Percentiles rank a stretch among this genome's conserved stretches.
Evolutionary conservation across 2,113 vertebrate genomes (phyloP).

Genomic region (Onychostruthus taczanowskii): DNA sequence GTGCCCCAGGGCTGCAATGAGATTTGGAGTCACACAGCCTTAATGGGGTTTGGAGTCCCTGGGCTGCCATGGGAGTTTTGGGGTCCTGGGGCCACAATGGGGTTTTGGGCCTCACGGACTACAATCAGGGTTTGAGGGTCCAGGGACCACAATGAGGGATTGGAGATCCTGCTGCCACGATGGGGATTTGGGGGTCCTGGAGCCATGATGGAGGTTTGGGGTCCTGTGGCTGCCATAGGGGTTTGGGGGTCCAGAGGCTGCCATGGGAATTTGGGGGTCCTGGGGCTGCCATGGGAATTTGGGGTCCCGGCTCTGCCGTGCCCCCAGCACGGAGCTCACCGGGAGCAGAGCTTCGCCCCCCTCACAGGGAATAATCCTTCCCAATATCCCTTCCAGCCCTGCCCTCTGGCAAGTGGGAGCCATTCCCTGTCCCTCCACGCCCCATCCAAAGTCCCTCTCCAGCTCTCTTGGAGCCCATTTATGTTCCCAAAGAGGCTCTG

Average conservation of each 20-base stretch:
- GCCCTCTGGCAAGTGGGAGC: background rate
- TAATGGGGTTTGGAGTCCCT: no score
- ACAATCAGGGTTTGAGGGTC: no score
- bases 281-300: accelerated
- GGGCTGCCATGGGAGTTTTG: accelerated
- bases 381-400: accelerated
- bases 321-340: accelerated
- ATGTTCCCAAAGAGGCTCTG: background rate
- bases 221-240: accelerated
- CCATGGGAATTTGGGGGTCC: background rate
- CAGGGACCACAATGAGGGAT: no score
- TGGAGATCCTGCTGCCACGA: no score
- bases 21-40: no score
- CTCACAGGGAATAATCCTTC: background rate
- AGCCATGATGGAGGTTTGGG: no score
- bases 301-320: background rate
- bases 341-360: no score
- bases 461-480: background rate
- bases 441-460: background rate
- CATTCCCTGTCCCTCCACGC: background rate
- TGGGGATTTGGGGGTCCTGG: no score
- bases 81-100: accelerated
- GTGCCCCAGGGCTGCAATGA: no score
- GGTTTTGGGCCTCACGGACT: no score
- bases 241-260: no score